Base-by-base conservation (phyloP, 2,797 vertebrate species). In the Taenioides sp. region DNA sequence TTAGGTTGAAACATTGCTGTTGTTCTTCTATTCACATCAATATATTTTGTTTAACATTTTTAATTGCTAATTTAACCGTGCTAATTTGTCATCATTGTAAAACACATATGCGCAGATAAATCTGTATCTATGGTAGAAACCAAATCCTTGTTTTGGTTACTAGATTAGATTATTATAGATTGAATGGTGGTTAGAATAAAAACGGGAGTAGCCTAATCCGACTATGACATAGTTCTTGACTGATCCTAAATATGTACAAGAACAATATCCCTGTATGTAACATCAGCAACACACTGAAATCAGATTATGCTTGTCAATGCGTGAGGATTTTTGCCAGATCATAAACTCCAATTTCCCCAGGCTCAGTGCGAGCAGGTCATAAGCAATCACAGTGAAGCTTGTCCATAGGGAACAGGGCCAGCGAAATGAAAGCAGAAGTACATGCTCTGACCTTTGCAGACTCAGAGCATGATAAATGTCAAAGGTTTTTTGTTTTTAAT, bases 401-500 rank as follows among this genome's bases (percentile, higher is more conserved):
- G 74, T 90, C 89, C 84, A 43, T 78, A 76, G 90, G 86, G 84
- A 69, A 80, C 40, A 28, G 60, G 72, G 77, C 55, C 3, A 49
- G 77, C 68, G 74, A 84, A 90, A 88, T 84, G 87, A 88, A 87
- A 88, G 85, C 78, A 74, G 84, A 31, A 84, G 80, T 77, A 84
- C 80, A 85, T 80, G 71, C 84, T 79, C 82, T 88, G 91, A 91
- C 91, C 91, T 92, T 92, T 92, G 84, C 83, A 83, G 87, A 79
- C 85, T 87, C 84, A 77, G 73, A 84, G 81, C 84, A 88, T 89
- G 91, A 92, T 91, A 91, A 92, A 92, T 92, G 91, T 90, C 91
- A 92, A 90, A 92, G 90, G 91, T 90, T 91, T 88, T 84, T 86
- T 88, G 85, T 90, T 92, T 89, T 90, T 91, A 90, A 93, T 93